Percentiles rank a stretch among this genome's conserved stretches.
Conservation (phyloP, 2,797 vertebrate genomes). For the Rhinatrema bivittatum region DNA sequence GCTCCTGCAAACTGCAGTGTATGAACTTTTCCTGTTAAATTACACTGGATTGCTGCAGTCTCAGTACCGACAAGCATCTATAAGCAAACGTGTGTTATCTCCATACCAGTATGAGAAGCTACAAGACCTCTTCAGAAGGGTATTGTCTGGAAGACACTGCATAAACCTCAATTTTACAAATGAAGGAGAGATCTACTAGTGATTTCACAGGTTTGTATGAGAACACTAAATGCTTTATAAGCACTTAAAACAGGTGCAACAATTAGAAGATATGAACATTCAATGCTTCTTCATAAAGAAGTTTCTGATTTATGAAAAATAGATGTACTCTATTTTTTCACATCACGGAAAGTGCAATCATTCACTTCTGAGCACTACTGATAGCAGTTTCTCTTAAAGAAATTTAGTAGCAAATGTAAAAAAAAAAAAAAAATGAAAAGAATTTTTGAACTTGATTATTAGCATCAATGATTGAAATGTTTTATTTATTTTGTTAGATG, state of each 20-base stretch:
- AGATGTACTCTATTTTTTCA: constrained; percentile 49
- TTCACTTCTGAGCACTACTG: constrained; percentile 57
- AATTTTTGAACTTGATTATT: constrained; percentile 68
- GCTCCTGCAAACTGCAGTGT: constrained; percentile 10
- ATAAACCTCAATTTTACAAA: constrained; percentile 23
- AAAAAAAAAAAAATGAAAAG: constrained; percentile 32
- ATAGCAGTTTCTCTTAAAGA: constrained; percentile 51
- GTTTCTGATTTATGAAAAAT: constrained; percentile 51
- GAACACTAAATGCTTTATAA: constrained; percentile 28
- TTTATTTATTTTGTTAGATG: constrained; percentile 85
- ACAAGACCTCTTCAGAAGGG: constrained; percentile 31
- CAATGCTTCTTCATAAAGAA: constrained; percentile 48
- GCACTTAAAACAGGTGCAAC: constrained; percentile 43
- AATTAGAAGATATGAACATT: constrained; percentile 36
- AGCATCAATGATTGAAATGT: constrained; percentile 71
- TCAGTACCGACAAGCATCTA: constrained; percentile 27
- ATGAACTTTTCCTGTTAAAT: constrained; percentile 28
- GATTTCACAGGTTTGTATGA: constrained; percentile 33
- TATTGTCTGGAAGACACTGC: constrained; percentile 30
- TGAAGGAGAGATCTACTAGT: constrained; percentile 17
- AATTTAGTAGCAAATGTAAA: constrained; percentile 55
- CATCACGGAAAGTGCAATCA: constrained; percentile 43
- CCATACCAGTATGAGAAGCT: constrained; percentile 28
- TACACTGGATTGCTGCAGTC: constrained; percentile 48
- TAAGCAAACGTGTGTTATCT: background rate